Base-by-base conservation (phyloP, 2,888 invertebrate species). In the Ceriagrion tenellum region DNA sequence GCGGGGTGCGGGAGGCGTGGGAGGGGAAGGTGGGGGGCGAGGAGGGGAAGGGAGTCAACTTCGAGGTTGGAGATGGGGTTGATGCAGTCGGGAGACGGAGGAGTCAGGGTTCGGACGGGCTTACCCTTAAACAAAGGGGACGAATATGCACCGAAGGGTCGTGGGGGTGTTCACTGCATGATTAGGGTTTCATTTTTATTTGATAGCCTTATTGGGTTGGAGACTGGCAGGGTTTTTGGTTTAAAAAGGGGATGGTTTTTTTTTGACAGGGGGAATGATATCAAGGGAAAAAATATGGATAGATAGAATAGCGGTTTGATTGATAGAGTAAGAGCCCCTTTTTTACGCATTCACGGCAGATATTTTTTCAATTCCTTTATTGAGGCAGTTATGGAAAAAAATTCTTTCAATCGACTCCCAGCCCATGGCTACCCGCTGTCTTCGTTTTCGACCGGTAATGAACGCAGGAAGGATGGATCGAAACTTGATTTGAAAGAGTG, bases 281-380 rank as follows among this genome's bases (percentile, higher is more conserved):
- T 18, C n/a, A 23, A 35, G 2, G 90, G 63, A 63, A 6, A 35
- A 91, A 40, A 91, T 91, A 91, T 91, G 35, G 91, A 90, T 30
- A 35, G 56, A 90, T 59, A 59, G 40, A 91, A 91, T 91, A 63
- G 26, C 63, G 40, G 63, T 63, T 91, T 91, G 91, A 91, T 91
- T 91, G 91, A 35, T 63, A 91, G 91, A 63, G 23, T 91, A 35
- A 91, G 40, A n/a, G 91, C 20, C 63, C 91, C 40, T 59, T 91
- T 59, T 91, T 63, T 23, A 91, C 30, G 59, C 47, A 47, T 47
- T 47, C 47, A 59, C 55, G 30, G 55, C n/a, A 30, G 26, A 56
- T 63, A 35, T 40, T 55, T n/a, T 90, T 59, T 40, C 91, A 47
- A 40, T 35, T 91, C 30, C 55, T 90, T 63, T 90, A 35, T 63